Conservation (phyloP, 2,797 vertebrate genomes). For the Pteropus rufus region DNA sequence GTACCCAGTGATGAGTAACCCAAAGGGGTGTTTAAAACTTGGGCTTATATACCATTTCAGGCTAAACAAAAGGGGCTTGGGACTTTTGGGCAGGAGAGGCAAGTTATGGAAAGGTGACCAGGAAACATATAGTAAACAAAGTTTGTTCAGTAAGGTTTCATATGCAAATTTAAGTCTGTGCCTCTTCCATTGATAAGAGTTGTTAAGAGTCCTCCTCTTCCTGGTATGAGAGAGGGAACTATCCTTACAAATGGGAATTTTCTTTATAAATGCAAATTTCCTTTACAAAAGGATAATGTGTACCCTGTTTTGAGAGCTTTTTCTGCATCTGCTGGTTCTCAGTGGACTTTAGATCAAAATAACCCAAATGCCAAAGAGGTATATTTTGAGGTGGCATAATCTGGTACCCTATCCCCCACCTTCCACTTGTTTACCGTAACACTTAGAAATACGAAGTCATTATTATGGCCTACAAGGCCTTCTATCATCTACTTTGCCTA, state of each 20-base stretch:
- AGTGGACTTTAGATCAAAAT: not conserved
- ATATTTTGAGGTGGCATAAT: not conserved
- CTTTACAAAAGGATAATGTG: not conserved
- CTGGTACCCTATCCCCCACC: not conserved
- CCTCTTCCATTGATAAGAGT: not conserved
- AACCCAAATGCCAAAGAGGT: not conserved
- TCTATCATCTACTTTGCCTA: no score
- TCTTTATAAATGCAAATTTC: not conserved
- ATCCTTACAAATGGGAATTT: not conserved
- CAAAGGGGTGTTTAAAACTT: not conserved
- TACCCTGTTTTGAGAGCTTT: not conserved
- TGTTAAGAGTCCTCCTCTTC: not conserved
- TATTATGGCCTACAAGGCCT: no score
- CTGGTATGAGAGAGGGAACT: not conserved
- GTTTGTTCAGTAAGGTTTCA: not conserved
- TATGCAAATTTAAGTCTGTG: not conserved
- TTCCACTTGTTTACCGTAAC: not conserved
- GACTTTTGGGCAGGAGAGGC: not conserved
- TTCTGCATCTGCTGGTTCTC: not conserved
- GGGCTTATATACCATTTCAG: not conserved
- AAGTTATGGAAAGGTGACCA: not conserved
- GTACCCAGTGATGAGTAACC: not conserved
- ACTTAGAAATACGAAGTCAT: not conserved
- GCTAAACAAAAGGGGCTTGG: not conserved
- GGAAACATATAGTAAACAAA: not conserved